Conservation (phyloP, 2,888 invertebrate genomes). For the Synergus japonicus region DNA sequence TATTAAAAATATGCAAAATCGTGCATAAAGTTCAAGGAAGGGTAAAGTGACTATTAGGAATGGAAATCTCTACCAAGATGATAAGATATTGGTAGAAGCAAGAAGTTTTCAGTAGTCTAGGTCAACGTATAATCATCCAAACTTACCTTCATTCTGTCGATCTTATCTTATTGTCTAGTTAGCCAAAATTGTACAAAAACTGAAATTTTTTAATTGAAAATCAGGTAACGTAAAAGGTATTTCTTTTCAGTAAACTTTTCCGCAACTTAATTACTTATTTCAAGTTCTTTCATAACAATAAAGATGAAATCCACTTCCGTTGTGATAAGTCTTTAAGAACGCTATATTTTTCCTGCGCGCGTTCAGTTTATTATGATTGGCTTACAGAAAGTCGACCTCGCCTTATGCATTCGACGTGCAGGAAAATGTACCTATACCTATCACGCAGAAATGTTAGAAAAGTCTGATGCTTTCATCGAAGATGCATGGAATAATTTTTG, state of each 20-base stretch:
- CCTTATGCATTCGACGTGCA: neutral
- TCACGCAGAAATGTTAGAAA: neutral
- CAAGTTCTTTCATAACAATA: neutral
- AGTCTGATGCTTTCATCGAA: constrained; percentile 17
- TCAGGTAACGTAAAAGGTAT: neutral
- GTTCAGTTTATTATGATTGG: constrained; percentile 17
- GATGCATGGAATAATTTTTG: constrained; percentile 36
- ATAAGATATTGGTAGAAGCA: too few relatives aligned
- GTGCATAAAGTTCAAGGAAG: too few relatives aligned
- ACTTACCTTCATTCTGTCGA: too few relatives aligned
- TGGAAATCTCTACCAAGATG: too few relatives aligned
- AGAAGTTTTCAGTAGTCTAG: too few relatives aligned
- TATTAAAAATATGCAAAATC: too few relatives aligned
- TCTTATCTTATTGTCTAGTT: too few relatives aligned
- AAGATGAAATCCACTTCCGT: neutral
- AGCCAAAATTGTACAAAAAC: neutral
- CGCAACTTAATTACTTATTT: neutral
- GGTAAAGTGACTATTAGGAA: too few relatives aligned
- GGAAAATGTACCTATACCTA: neutral
- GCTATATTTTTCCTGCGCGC: neutral
- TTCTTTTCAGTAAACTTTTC: neutral
- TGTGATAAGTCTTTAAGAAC: neutral
- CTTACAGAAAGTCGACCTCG: constrained; percentile 5
- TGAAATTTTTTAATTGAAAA: neutral
- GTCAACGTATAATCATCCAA: too few relatives aligned